phyloP scores from a whole-genome alignment of 2,797 vertebrate genomes.

The Myotis vivesi region DNA sequence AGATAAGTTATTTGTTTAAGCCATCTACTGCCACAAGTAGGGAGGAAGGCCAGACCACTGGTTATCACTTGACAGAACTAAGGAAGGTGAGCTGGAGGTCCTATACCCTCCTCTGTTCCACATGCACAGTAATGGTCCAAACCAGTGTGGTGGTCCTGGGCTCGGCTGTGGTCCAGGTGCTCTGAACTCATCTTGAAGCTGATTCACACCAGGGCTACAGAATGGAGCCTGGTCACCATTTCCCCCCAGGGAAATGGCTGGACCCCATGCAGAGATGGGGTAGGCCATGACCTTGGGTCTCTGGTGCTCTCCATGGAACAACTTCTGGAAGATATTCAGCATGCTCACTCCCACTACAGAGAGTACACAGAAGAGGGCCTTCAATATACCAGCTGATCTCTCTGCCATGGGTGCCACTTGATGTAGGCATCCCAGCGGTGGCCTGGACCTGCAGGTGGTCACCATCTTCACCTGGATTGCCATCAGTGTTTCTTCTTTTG shows the following conservation, averaged over 20 bases:
- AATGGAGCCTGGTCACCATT: conserved; percentile 87
- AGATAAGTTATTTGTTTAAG: conserved; percentile 74
- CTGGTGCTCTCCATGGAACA: conserved; percentile 70
- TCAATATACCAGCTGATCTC: conserved; percentile 85
- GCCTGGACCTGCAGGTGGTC: not conserved
- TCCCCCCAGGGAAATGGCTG: conserved; percentile 91
- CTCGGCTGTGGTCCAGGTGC: conserved; percentile 34
- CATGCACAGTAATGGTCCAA: conserved; percentile 70
- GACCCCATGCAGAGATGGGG: conserved; percentile 86
- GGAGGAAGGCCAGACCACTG: not conserved
- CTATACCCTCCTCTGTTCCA: conserved; percentile 66
- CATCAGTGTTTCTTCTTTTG: not conserved
- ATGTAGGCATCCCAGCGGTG: not conserved
- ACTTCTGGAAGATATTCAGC: conserved; percentile 88
- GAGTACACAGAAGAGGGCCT: conserved; percentile 85
- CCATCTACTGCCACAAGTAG: not conserved
- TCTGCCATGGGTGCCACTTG: not conserved
- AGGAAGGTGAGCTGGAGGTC: not conserved
- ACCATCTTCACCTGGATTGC: not conserved
- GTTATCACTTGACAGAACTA: conserved; percentile 21
- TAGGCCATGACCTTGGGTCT: conserved; percentile 87
- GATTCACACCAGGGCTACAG: conserved; percentile 86
- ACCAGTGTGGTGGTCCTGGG: conserved; percentile 7
- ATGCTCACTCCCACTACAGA: conserved; percentile 88
- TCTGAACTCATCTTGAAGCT: conserved; percentile 87